Conservation (phyloP, 2,113 vertebrate genomes). For the Nothocercus julius region DNA sequence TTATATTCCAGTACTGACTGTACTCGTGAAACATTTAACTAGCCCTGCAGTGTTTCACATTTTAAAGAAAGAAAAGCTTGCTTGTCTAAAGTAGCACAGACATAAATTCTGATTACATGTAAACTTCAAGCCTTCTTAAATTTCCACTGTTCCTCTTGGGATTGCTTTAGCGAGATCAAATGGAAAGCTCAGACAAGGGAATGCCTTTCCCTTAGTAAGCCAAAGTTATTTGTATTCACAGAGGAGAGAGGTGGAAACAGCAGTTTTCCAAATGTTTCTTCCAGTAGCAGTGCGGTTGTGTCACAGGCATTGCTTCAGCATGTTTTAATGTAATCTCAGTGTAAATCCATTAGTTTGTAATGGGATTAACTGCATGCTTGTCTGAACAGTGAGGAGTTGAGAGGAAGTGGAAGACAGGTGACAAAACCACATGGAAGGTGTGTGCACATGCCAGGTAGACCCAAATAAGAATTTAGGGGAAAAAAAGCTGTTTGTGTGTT, state of each 20-base stretch:
- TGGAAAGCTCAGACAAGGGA: neutral
- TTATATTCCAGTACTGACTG: neutral
- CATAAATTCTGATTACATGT: neutral
- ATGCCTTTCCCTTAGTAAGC: neutral
- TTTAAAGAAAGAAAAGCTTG: neutral
- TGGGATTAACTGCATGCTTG: constrained; percentile 8
- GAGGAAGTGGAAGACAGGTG: neutral
- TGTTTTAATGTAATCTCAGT: neutral
- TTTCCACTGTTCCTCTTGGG: neutral
- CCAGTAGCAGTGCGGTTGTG: neutral
- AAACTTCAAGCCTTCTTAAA: neutral
- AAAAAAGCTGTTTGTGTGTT: neutral
- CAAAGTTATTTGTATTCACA: neutral
- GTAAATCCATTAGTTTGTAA: constrained; percentile 24
- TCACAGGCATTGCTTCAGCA: neutral
- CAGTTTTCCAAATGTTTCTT: neutral
- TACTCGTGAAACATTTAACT: neutral
- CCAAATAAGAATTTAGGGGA: neutral
- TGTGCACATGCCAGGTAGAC: neutral
- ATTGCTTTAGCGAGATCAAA: neutral
- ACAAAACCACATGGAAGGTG: neutral
- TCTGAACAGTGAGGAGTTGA: neutral
- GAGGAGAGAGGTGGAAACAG: neutral
- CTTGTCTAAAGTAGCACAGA: neutral
- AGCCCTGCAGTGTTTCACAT: neutral